phyloP scores from a whole-genome alignment of 2,888 invertebrate species.

The Folsomia candida region DNA sequence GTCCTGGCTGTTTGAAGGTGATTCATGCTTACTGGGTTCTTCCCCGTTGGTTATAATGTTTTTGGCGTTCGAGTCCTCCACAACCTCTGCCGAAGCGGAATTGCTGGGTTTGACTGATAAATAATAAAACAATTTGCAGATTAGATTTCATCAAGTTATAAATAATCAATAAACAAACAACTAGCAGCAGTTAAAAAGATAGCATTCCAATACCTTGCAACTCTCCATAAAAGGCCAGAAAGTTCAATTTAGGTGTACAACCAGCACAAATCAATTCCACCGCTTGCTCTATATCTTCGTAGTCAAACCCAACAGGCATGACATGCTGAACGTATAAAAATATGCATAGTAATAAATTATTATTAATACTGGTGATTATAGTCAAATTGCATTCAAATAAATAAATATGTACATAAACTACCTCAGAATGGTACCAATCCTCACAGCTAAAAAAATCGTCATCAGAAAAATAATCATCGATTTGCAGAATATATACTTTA shows the following conservation, averaged over 20 bases:
- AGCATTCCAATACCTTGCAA: slow-evolving; percentile 44
- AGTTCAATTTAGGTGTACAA: slow-evolving; percentile 74
- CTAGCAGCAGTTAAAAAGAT: too few species aligned
- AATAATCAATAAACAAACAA: too few species aligned
- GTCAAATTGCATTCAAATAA: too few species aligned
- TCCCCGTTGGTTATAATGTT: too few species aligned
- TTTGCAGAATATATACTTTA: not conserved
- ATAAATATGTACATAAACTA: too few species aligned
- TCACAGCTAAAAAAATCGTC: slow-evolving; percentile 70
- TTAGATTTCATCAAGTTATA: too few species aligned
- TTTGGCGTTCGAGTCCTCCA: too few species aligned
- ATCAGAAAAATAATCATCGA: not conserved
- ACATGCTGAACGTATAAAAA: slow-evolving; percentile 7
- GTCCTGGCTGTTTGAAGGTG: slow-evolving; percentile 20
- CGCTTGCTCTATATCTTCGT: slow-evolving; percentile 56
- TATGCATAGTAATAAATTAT: not conserved
- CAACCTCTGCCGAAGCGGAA: too few species aligned
- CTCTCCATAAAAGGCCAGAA: slow-evolving; percentile 68
- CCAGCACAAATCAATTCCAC: slow-evolving; percentile 78
- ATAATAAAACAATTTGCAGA: too few species aligned
- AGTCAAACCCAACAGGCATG: slow-evolving; percentile 21
- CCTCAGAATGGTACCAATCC: slow-evolving; percentile 90
- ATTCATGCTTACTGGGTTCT: not conserved
- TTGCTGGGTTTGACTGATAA: too few species aligned
- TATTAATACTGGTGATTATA: too few species aligned